Evolutionary conservation across 30 jellyfish, hydroid and myxozoan species (phyloP), one percentile per base, ranked within the genome.

Genomic region (Turritopsis rubra): DNA sequence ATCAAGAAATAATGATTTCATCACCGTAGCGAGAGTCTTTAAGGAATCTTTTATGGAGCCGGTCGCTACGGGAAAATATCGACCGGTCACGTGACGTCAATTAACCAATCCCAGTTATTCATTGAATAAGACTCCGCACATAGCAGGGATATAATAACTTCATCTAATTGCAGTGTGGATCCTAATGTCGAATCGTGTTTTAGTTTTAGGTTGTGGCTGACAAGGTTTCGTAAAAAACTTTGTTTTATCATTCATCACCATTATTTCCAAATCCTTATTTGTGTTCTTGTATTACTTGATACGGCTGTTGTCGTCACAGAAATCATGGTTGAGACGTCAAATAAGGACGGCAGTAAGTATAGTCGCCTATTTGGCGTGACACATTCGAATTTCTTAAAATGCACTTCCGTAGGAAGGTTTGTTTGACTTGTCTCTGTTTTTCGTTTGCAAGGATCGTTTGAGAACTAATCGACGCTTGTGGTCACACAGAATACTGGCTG

Each of bases 261-360:
- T 52, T 54, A 29, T 0, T 92, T 83, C 66, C 98, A 92, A 80
- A 81, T 87, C 28, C 88, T 60, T 9, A 87, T 92, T 29, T 84
- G 94, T 28, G 28, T 72, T 76, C 76, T 92, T 29, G 98, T 92
- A 41, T 54, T 92, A 73, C 79, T 92, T 21, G 98, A 92, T 85
- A 85, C 91, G 8, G 98, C 96, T 19, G 86, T 87, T 52, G 98
- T 87, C 65, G 79, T 92, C 29, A 84, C 98, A 0, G 96, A 88
- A 24, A 86, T 92, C n/a, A 81, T 92, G 95, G 85, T 92, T 21
- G 98, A 87, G 19, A 25, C 96, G 7, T 66, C 85, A 52, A 89
- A 81, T 23, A 81, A 84, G 21, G 53, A 80, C 54, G 81, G 87
- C 0, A n/a, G 77, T 68, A 68, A 68, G 77, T 68, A n/a, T 16